Base-by-base conservation (phyloP, 1,140 invertebrate genomes). In the Magallana angulata region DNA sequence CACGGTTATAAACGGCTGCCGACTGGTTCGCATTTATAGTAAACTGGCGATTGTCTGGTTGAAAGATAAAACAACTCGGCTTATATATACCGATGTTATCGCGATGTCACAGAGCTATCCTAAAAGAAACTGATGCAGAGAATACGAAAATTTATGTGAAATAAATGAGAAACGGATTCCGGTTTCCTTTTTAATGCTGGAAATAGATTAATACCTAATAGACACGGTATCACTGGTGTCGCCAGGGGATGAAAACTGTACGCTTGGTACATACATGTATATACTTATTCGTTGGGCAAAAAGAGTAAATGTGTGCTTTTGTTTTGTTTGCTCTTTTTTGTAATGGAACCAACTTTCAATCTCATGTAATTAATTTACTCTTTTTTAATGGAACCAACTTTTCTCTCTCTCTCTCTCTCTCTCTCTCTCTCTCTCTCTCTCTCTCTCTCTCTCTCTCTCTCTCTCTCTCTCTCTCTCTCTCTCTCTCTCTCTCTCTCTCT, bases 111-210 rank as follows among this genome's bases (percentile, higher is more conserved):
- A 30, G 64, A 24, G 36, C 36, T 48, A 48, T 48, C 36, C 36
- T 48, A 48, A 48, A 48, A 48, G 36, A 48, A 48, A 71, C 24
- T 7, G 18, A 12, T n/a, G 24, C 24, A 30, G 24, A 30, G 14
- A 30, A 76, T 76, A 12, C 36, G 24, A 12, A 76, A 76, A 76
- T 76, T 76, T 30, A 76, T 76, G 68, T 76, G 68, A 76, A 76
- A 76, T 76, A 36, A 76, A 76, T 30, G 68, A 30, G 68, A 76
- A 30, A 12, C 7, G 9, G 24, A 76, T 76, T 76, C 36, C 24
- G 36, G 36, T 30, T 36, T 18, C 68, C 36, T 8, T 30, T 12
- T 76, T 48, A 48, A 68, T 30, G 11, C 24, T 76, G 24, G 24
- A 36, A 24, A 76, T 18, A 76, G 24, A 76, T 76, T 76, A 11